Conservation (phyloP, 2,888 invertebrate species). For the Aricia artaxerxes region DNA sequence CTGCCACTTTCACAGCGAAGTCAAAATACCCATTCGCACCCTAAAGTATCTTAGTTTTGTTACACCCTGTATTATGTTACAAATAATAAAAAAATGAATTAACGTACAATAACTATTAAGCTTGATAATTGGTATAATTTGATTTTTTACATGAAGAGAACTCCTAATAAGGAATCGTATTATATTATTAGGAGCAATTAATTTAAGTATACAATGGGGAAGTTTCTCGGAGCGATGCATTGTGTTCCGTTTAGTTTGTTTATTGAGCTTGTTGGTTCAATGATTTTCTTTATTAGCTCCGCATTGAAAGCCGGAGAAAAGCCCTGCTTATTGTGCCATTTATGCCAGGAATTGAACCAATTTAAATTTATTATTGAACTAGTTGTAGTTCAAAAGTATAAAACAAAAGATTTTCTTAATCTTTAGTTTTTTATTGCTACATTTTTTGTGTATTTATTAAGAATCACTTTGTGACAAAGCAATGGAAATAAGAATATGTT, state of each 20-base stretch:
- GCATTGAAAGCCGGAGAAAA: conserved; percentile 61
- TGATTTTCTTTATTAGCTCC: conserved; percentile 72
- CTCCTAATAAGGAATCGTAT: not conserved
- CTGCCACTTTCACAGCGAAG: too few relatives aligned
- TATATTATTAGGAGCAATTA: conserved; percentile 61
- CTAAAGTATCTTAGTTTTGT: too few relatives aligned
- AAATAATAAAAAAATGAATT: not conserved
- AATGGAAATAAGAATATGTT: too few relatives aligned
- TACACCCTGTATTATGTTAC: too few relatives aligned
- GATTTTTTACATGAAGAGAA: not conserved
- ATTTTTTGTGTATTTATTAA: not conserved
- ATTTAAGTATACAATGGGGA: conserved; percentile 75
- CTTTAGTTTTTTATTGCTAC: not conserved
- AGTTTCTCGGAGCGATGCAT: conserved; percentile 72
- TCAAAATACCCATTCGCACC: too few relatives aligned
- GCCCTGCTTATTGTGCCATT: conserved; percentile 50
- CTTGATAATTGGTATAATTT: not conserved
- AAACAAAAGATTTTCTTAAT: not conserved
- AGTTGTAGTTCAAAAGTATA: not conserved
- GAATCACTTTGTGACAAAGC: too few relatives aligned
- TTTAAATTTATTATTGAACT: conserved; percentile 22
- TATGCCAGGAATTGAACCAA: conserved; percentile 40
- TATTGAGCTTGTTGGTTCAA: conserved; percentile 68
- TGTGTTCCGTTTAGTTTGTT: conserved; percentile 71
- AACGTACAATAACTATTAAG: not conserved